phyloP scores from a whole-genome alignment of 2,113 vertebrate species.

The Sisor rabdophorus region DNA sequence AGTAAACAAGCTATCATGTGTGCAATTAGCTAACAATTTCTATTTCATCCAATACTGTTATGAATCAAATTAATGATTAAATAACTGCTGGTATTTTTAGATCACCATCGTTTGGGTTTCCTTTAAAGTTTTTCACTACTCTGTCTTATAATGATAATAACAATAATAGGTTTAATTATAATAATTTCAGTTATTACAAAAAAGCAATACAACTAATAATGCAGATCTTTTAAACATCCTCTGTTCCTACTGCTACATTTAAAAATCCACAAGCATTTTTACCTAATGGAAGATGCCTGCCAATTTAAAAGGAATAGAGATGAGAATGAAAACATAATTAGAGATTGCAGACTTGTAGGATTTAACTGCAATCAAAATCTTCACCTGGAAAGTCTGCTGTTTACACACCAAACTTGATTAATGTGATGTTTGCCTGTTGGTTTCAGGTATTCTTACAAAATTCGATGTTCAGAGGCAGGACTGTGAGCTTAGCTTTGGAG shows the following conservation, averaged over 20 bases:
- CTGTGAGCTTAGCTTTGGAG: constrained; percentile 18
- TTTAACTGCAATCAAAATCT: constrained; percentile 1
- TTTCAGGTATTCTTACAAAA: constrained; percentile 1
- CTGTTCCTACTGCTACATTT: background rate
- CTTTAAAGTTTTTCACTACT: background rate
- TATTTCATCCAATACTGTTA: background rate
- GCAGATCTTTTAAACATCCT: background rate
- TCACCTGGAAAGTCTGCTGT: background rate
- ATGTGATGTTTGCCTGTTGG: background rate
- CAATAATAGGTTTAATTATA: too few species aligned
- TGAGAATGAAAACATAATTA: background rate
- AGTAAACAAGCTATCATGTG: background rate
- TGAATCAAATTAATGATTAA: background rate
- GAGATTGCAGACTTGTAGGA: background rate
- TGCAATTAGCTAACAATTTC: background rate
- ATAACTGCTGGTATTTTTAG: background rate
- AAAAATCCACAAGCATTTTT: background rate
- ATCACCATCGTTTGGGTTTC: background rate
- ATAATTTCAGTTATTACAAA: background rate
- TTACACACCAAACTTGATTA: constrained; percentile 10
- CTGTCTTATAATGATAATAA: background rate
- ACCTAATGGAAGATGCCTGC: background rate
- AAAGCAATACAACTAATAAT: background rate
- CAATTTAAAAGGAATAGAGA: background rate
- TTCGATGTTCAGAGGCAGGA: background rate